phyloP scores from a whole-genome alignment of 2,113 vertebrate species.

The Rhizomys pruinosus region DNA sequence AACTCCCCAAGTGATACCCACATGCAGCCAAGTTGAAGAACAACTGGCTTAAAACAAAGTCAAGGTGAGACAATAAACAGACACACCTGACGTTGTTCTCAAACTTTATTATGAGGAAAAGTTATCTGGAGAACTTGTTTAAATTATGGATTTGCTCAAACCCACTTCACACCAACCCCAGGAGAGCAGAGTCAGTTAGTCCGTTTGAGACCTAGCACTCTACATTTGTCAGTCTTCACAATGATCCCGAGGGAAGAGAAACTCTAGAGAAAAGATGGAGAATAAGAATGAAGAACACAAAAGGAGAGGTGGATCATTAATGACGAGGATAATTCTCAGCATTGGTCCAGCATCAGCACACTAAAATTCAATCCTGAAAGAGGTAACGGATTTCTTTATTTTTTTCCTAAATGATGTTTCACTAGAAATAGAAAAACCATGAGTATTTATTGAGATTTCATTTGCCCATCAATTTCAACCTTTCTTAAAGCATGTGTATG shows the following conservation, averaged over 20 bases:
- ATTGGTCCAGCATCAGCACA: neutral
- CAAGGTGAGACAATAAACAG: conserved; percentile 53
- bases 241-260: neutral
- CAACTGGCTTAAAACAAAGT: conserved; percentile 36
- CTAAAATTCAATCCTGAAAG: neutral
- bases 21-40: conserved; percentile 19
- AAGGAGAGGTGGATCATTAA: neutral
- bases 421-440: conserved; percentile 29
- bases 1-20: neutral
- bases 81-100: conserved; percentile 58
- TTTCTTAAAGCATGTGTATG: neutral
- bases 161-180: neutral
- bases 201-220: neutral
- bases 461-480: conserved; percentile 14
- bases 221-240: neutral
- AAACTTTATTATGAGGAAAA: conserved; percentile 56
- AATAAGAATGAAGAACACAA: neutral
- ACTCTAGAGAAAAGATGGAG: neutral
- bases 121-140: conserved; percentile 38
- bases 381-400: conserved; percentile 6
- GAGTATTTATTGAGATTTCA: neutral
- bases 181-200: neutral
- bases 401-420: conserved; percentile 6
- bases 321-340: neutral
- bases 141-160: conserved; percentile 51